Conservation (phyloP, 2,113 vertebrate species). For the Tringa solitaria region DNA sequence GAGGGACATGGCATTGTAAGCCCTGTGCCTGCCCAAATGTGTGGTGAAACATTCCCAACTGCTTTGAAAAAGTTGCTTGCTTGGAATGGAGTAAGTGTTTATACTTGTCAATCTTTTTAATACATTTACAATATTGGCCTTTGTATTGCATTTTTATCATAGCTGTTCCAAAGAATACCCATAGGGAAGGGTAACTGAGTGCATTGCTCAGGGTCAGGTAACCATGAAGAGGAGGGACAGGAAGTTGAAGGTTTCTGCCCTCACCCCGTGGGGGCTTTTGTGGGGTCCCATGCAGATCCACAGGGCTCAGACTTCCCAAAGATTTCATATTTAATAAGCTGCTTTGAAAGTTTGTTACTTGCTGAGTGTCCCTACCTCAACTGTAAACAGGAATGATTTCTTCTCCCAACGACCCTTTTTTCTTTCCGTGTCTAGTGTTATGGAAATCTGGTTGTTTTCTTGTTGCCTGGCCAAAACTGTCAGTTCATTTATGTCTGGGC, state of each 20-base stretch:
- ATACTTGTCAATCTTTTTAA: background rate
- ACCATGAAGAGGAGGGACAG: background rate
- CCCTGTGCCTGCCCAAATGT: background rate
- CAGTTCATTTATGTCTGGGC: background rate
- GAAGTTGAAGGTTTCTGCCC: background rate
- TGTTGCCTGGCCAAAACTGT: background rate
- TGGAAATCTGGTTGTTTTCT: background rate
- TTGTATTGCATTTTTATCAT: background rate
- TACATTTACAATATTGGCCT: background rate
- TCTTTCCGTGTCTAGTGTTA: background rate
- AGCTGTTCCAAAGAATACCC: background rate
- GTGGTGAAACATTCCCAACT: background rate
- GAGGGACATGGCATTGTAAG: background rate
- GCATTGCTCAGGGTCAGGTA: background rate
- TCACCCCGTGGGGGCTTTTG: background rate
- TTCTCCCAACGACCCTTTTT: fast-evolving
- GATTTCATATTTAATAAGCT: background rate
- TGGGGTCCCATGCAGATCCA: background rate
- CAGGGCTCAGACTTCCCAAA: background rate
- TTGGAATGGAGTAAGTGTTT: background rate
- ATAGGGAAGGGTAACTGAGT: fast-evolving
- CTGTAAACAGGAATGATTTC: background rate
- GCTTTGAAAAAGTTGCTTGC: background rate
- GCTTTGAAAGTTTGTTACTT: background rate
- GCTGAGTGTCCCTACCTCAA: no score